phyloP scores from a whole-genome alignment of 2,113 vertebrate species.

The Catharus bicknelli region DNA sequence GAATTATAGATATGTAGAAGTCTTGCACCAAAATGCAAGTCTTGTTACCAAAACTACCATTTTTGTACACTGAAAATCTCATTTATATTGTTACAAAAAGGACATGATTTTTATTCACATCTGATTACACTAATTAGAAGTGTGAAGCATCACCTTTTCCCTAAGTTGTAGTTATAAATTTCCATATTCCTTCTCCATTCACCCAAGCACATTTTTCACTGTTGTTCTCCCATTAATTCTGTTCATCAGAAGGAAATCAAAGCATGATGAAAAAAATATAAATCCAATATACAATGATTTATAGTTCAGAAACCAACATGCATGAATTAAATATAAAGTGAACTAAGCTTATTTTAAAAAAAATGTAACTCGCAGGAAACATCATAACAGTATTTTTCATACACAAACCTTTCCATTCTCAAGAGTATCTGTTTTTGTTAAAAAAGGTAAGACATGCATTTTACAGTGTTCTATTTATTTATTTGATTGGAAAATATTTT shows the following conservation, averaged over 20 bases:
- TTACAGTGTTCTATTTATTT: background rate
- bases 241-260: background rate
- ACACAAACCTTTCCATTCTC: background rate
- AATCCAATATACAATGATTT: background rate
- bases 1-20: background rate
- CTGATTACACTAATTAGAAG: background rate
- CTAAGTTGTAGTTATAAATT: background rate
- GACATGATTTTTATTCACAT: background rate
- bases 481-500: background rate
- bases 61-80: background rate
- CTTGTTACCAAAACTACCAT: background rate
- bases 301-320: background rate
- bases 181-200: background rate
- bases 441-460: background rate
- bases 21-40: background rate
- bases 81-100: background rate
- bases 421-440: background rate
- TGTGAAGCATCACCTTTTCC: background rate
- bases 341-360: background rate
- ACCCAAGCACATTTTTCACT: background rate
- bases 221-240: background rate
- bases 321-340: background rate
- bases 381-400: background rate
- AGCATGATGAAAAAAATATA: background rate
- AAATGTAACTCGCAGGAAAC: background rate